Conservation (phyloP, 2,113 vertebrate genomes). For the Amphiprion percula region DNA sequence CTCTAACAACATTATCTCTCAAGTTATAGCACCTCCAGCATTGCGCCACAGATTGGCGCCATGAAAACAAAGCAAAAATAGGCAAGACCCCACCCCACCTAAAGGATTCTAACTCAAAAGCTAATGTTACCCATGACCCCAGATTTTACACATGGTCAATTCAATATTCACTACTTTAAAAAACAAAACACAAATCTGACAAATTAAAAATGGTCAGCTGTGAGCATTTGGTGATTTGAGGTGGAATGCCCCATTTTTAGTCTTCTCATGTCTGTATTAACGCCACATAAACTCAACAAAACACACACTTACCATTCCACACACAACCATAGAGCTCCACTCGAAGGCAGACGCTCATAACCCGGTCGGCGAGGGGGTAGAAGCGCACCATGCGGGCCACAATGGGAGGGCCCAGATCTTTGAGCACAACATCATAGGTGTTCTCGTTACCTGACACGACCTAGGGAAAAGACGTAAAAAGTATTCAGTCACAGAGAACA, state of each 20-base stretch:
- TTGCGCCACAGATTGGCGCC: too few species aligned
- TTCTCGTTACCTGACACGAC: constrained; percentile 94
- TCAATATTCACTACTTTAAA: too few species aligned
- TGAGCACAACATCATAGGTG: constrained; percentile 92
- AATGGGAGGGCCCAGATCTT: constrained; percentile 92
- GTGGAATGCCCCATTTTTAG: background rate
- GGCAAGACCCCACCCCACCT: too few species aligned
- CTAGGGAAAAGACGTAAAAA: constrained; percentile 71
- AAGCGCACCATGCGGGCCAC: constrained; percentile 92
- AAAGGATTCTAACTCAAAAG: too few species aligned
- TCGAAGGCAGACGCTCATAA: constrained; percentile 96
- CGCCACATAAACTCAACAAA: background rate
- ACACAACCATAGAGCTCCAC: constrained; percentile 95
- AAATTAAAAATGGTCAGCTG: too few species aligned
- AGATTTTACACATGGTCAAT: too few species aligned
- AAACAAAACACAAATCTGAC: too few species aligned
- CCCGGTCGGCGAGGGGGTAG: constrained; percentile 91
- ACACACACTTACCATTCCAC: constrained; percentile 88
- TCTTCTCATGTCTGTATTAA: background rate
- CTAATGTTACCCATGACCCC: too few species aligned
- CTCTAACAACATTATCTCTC: too few species aligned
- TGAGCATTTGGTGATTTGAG: too few species aligned
- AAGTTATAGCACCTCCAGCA: too few species aligned
- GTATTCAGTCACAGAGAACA: constrained; percentile 29
- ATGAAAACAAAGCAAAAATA: too few species aligned